Evolutionary conservation across 2,797 vertebrate species (phyloP).

Genomic region (Lutjanus argentimaculatus): DNA sequence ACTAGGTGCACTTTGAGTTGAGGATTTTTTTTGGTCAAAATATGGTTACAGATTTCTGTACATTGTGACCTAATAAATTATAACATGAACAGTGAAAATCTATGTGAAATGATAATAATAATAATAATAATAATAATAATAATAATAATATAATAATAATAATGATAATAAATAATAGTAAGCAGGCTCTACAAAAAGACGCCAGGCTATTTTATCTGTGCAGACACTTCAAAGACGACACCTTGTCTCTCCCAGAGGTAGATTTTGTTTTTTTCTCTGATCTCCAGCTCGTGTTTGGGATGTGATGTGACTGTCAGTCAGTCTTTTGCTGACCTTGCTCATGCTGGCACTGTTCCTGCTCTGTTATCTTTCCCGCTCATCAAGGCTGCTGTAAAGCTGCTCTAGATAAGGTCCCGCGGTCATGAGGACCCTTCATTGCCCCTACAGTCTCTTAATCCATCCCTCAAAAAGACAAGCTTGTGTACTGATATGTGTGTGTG

Average conservation of each 20-base stretch:
- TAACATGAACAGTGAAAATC: background rate
- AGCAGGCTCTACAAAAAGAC: background rate
- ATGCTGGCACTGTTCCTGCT: conserved; percentile 2
- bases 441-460: conserved; percentile 17
- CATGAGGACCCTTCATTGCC: conserved; percentile 42
- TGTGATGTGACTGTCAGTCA: conserved; percentile 22
- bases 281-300: conserved; percentile 29
- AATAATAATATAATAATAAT: too few relatives aligned
- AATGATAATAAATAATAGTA: background rate
- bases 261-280: conserved; percentile 21
- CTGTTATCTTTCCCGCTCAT: conserved; percentile 53
- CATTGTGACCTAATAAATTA: background rate
- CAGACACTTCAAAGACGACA: conserved; percentile 15
- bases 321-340: conserved; percentile 53
- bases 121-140: background rate
- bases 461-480: background rate
- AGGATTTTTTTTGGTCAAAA: background rate
- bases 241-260: background rate
- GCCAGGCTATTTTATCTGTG: background rate
- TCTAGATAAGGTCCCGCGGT: conserved; percentile 62
- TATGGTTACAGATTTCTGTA: background rate
- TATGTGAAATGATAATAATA: background rate
- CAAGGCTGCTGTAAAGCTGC: conserved; percentile 41
- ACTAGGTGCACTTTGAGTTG: background rate
- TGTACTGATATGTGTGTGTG: background rate